Evolutionary conservation across 2,113 vertebrate species (phyloP).

Genomic region (Misgurnus mizolepis): DNA sequence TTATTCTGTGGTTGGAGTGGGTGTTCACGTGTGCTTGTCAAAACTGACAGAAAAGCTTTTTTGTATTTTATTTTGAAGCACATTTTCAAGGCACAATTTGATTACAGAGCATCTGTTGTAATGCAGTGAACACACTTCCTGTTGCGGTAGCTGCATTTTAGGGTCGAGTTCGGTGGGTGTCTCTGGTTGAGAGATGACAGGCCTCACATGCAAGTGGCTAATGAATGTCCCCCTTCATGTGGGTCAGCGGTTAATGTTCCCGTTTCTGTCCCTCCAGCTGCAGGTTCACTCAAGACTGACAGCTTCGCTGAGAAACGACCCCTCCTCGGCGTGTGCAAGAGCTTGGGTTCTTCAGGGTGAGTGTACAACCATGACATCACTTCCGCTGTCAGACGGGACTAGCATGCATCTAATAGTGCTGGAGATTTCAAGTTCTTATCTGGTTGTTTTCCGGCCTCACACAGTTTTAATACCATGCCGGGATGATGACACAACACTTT

Average conservation of each 20-base stretch:
- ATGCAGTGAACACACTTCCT: slow-evolving; percentile 73
- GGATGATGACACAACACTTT: not conserved
- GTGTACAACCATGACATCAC: slow-evolving; percentile 60
- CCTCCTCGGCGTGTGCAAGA: slow-evolving; percentile 95
- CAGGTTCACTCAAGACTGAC: slow-evolving; percentile 89
- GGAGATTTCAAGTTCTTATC: not conserved
- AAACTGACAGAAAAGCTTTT: slow-evolving; percentile 58
- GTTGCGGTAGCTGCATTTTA: slow-evolving; percentile 58
- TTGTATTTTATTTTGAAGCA: slow-evolving; percentile 48
- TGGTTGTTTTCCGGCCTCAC: slow-evolving; percentile 4
- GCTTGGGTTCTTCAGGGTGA: slow-evolving; percentile 95
- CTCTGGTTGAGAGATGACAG: slow-evolving; percentile 55
- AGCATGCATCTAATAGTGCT: not conserved
- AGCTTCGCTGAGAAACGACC: slow-evolving; percentile 92
- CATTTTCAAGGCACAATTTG: slow-evolving; percentile 64
- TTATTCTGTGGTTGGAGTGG: slow-evolving; percentile 43
- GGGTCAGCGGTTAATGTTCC: slow-evolving; percentile 61
- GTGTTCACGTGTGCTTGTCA: slow-evolving; percentile 28
- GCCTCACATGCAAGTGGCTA: slow-evolving; percentile 57
- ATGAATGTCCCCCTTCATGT: slow-evolving; percentile 70
- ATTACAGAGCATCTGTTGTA: slow-evolving; percentile 71
- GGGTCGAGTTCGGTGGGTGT: slow-evolving; percentile 53
- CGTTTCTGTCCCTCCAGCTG: slow-evolving; percentile 57
- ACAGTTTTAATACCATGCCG: not conserved
- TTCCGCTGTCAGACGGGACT: slow-evolving; percentile 34